Percentiles rank a stretch among this genome's conserved stretches.
Evolutionary conservation across 2,797 vertebrate species (phyloP).

Genomic region (Ctenopoma multispine): DNA sequence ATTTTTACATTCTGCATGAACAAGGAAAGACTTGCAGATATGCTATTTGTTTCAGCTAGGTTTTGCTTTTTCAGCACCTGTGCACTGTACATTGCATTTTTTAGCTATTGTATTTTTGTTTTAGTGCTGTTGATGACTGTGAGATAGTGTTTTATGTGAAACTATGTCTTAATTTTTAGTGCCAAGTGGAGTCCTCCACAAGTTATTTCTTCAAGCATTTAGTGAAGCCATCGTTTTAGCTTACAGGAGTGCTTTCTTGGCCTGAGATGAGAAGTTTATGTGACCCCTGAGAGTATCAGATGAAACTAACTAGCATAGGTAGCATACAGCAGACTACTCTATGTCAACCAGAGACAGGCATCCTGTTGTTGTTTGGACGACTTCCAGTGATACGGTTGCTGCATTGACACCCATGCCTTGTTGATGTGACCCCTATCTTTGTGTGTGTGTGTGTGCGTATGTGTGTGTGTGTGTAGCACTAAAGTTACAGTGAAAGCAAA

Average conservation of each 20-base stretch:
- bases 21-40: no score
- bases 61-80: no score
- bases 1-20: no score
- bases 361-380: conserved; percentile 54
- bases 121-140: not conserved
- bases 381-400: conserved; percentile 37
- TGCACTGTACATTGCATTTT: no score
- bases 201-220: not conserved
- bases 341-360: conserved; percentile 51
- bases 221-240: not conserved
- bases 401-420: conserved; percentile 32
- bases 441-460: conserved; percentile 20
- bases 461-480: conserved; percentile 37
- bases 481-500: conserved; percentile 79
- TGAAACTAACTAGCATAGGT: conserved; percentile 22
- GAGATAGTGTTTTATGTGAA: not conserved
- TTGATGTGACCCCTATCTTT: conserved; percentile 47
- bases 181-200: not conserved
- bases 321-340: conserved; percentile 19
- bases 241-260: not conserved
- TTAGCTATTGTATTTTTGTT: no score
- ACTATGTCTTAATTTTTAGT: not conserved
- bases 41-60: no score
- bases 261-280: conserved; percentile 19
- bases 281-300: conserved; percentile 38